Evolutionary conservation across 2,113 vertebrate species (phyloP), one percentile per base, ranked within the genome.

Genomic region (Perognathus longimembris): DNA sequence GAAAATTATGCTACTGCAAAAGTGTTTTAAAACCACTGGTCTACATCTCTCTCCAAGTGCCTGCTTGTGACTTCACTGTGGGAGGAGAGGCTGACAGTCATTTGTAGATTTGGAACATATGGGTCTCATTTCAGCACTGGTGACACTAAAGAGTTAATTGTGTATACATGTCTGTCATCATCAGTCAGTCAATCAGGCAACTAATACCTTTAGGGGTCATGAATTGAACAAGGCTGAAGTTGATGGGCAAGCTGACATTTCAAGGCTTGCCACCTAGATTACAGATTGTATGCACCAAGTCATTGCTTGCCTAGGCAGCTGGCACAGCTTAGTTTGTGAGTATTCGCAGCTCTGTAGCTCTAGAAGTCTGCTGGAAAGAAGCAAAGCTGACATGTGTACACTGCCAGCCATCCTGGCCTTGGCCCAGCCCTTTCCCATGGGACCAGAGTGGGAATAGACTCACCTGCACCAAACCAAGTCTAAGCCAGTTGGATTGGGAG

Each of bases 121-220:
- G 32, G 73, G 75, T 96, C 87, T 97, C 83, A 76, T 96, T 95
- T 95, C 90, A 1, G 71, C 66, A 22, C 73, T 12, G 79, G 77
- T 97, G 92, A 91, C 94, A 89, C 67, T 94, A 88, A 97, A 95
- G 95, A 96, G 96, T 97, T 97, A 97, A 97, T 94, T 96, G 81
- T 92, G n/a, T 96, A 67, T 86, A 74, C 76, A 30, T 82, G 93
- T 95, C 97, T 95, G 71, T 98, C 97, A 97, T 93, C 95, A 97
- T 97, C 95, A 97, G 85, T 95, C 95, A 97, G 96, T 97, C 96
- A 97, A 91, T 96, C 94, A 97, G 84, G 92, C 94, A 97, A 75
- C 95, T 97, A 96, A 97, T 97, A 97, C 93, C 89, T 97, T 97
- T 95, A 96, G 91, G 94, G 96, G 95, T 98, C 96, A 97, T 92